These are phyloP conservation scores for Dromaius novaehollandiae DNA, from an alignment of 2,113 vertebrate species.

Conservation along the genomic window DNA sequence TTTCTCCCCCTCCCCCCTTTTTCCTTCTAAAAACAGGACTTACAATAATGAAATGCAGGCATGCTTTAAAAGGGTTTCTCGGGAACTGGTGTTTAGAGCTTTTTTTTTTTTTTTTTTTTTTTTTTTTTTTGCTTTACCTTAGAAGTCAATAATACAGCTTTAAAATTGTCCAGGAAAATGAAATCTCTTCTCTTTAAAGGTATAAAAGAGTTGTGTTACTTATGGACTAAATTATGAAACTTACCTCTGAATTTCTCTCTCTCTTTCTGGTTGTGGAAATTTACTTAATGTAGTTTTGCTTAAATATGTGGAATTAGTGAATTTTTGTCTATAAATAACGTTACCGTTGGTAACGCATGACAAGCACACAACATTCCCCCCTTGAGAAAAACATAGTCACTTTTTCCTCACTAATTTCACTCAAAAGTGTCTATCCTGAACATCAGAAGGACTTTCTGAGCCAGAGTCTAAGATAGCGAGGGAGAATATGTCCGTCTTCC, in stretches of 20 bases:
- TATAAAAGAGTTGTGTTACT: conserved; percentile 65
- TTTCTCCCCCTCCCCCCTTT: not conserved
- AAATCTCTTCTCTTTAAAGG: conserved; percentile 62
- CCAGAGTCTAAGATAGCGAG: conserved; percentile 64
- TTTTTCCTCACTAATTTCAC: conserved; percentile 67
- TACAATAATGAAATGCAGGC: conserved; percentile 67
- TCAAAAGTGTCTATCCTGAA: conserved; percentile 46
- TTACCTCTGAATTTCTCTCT: conserved; percentile 74
- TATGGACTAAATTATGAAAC: conserved; percentile 73
- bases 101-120: not conserved
- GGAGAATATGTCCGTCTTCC: conserved; percentile 69
- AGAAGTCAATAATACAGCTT: conserved; percentile 55
- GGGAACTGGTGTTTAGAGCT: conserved; percentile 15
- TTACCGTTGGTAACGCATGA: conserved; percentile 75
- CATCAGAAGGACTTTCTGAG: conserved; percentile 67
- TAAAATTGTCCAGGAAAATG: conserved; percentile 69
- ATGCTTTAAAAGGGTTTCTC: conserved; percentile 23
- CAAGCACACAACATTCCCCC: conserved; percentile 78
- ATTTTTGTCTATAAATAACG: conserved; percentile 64
- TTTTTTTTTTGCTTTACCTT: conserved; percentile 8
- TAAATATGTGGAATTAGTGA: conserved; percentile 73
- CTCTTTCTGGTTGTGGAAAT: conserved; percentile 74
- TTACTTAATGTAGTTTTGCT: conserved; percentile 74
- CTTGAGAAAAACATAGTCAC: conserved; percentile 44
- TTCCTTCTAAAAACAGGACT: conserved; percentile 22